Evolutionary conservation across 2,797 vertebrate genomes (phyloP), one percentile per base, ranked within the genome.

Genomic region (Amniataba percoides): DNA sequence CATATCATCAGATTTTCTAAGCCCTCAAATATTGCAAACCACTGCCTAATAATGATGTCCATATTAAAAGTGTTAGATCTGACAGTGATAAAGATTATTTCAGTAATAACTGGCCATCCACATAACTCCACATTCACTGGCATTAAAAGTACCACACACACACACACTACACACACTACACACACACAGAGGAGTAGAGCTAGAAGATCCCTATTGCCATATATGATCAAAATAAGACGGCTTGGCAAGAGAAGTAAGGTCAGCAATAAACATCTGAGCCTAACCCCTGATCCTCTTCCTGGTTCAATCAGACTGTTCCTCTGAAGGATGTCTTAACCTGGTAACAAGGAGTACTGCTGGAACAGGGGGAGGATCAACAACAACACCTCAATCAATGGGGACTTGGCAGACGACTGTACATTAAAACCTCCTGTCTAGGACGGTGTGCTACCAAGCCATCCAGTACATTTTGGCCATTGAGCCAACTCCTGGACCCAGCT

Each of bases 161-260:
- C 52, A 56, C 70, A 49, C 49, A 66, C 76, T n/a, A n/a, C n/a
- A n/a, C n/a, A n/a, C n/a, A n/a, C n/a, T n/a, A 73, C 42, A 36
- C 34, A 18, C 39, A 52, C 40, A 60, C 36, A 62, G 55, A 88
- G 72, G 86, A 89, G 85, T 68, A 69, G 72, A 83, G 86, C 82
- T 80, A 74, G 75, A 82, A 84, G 61, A 90, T 89, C 88, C 80
- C 78, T 86, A 87, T 90, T 93, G 88, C 93, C 93, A 92, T 94
- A 95, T 94, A 94, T 91, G 92, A 91, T 92, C 92, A 94, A 93
- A 92, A 93, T 89, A 90, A 89, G 77, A 87, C 21, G 18, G 64
- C 88, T 84, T 89, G 90, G 88, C 87, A 91, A 58, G 71, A 88
- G 80, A 82, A 77, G 79, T 61, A 72, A 90, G 89, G 91, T 93